phyloP scores from a whole-genome alignment of 2,113 vertebrate species.

The Nanorana parkeri region DNA sequence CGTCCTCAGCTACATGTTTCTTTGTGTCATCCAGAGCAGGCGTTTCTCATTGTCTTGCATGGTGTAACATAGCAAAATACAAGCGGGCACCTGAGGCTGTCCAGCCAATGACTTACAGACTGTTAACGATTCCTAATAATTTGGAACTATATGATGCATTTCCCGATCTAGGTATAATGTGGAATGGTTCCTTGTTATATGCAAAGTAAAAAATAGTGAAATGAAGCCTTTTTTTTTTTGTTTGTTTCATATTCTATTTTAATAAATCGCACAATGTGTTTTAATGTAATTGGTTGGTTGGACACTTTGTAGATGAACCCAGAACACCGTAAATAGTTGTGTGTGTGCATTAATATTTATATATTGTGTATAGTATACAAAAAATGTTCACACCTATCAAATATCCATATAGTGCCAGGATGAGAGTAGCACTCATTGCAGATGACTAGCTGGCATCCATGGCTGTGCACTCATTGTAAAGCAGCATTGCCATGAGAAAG shows the following conservation, averaged over 20 bases:
- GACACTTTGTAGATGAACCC: too few species aligned
- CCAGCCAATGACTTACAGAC: slow-evolving; percentile 67
- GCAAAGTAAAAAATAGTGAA: slow-evolving; percentile 65
- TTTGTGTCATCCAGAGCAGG: slow-evolving; percentile 62
- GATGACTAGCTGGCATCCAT: background rate
- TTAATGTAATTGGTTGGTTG: slow-evolving; percentile 62
- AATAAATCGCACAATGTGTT: slow-evolving; percentile 71
- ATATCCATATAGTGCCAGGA: too few species aligned
- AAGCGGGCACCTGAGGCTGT: slow-evolving; percentile 64
- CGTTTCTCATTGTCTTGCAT: slow-evolving; percentile 54
- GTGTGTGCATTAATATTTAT: background rate
- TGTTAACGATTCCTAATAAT: slow-evolving; percentile 61
- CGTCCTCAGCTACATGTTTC: slow-evolving; percentile 61
- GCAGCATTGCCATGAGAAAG: background rate
- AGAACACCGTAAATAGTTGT: too few species aligned
- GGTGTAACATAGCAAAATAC: slow-evolving; percentile 61
- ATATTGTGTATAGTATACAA: background rate
- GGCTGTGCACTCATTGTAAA: background rate
- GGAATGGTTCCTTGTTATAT: slow-evolving; percentile 65
- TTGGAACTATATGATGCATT: slow-evolving; percentile 67
- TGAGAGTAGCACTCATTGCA: background rate
- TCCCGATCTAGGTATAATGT: slow-evolving; percentile 63
- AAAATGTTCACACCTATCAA: too few species aligned
- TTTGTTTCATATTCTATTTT: slow-evolving; percentile 80
- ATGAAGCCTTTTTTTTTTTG: slow-evolving; percentile 79